Percentiles rank a stretch among this genome's conserved stretches.
phyloP scores from a whole-genome alignment of 2,888 invertebrate genomes.

The Criorhina ranunculi region DNA sequence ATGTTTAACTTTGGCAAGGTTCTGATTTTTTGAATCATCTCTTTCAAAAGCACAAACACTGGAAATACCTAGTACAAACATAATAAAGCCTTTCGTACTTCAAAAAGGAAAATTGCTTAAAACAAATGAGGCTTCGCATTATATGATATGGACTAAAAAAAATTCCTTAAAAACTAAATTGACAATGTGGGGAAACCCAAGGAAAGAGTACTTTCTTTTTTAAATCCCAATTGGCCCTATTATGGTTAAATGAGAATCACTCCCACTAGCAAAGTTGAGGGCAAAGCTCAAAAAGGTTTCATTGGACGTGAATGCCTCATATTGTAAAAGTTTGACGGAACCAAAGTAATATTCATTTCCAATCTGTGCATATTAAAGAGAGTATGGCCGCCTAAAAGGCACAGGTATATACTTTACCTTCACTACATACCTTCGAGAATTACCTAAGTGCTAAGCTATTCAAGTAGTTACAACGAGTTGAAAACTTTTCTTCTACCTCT shows the following conservation, averaged over 20 bases:
- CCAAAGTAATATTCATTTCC: conserved; percentile 58
- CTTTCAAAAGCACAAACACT: too few species aligned
- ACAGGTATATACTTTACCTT: conserved; percentile 27
- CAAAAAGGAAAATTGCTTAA: too few species aligned
- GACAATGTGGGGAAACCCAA: neutral
- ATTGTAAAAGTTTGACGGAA: conserved; percentile 62
- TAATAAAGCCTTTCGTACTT: too few species aligned
- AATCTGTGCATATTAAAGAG: conserved; percentile 66
- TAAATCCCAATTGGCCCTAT: conserved; percentile 59
- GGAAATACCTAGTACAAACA: too few species aligned
- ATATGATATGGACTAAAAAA: too few species aligned
- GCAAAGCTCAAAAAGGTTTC: conserved; percentile 47
- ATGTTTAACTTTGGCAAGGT: too few species aligned
- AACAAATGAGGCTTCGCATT: too few species aligned
- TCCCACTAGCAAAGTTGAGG: conserved; percentile 50
- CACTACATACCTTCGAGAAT: conserved; percentile 55
- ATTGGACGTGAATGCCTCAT: conserved; percentile 32
- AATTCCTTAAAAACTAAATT: neutral
- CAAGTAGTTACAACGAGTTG: conserved; percentile 33
- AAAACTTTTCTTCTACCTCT: conserved; percentile 35
- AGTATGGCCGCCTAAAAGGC: conserved; percentile 25
- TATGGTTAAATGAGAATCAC: conserved; percentile 47
- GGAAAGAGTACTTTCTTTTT: conserved; percentile 46
- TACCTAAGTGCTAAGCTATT: conserved; percentile 50
- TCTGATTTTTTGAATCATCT: too few species aligned